Base-by-base conservation (phyloP, 2,888 invertebrate species). In the Pseudoips prasinana region DNA sequence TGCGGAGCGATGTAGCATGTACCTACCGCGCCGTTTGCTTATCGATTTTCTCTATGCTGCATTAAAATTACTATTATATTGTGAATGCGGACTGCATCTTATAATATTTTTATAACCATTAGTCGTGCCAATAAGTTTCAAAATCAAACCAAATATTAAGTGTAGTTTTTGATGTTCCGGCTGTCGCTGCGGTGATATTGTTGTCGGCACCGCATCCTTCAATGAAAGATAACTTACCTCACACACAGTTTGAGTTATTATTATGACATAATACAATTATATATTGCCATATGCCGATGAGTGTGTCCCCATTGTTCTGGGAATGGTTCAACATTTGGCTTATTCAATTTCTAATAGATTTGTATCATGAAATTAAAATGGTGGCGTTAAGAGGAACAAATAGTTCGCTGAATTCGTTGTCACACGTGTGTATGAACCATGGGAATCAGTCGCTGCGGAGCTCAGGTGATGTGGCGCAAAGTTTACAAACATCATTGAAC, bases 21-120 rank as follows among this genome's bases (percentile, higher is more conserved):
- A 76, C n/a, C n/a, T n/a, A n/a, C 71, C 78, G 77, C 77, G 78
- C 73, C 69, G 81, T 79, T 80, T 78, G 77, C 78, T 81, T 87
- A 87, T 87, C 84, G 87, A 87, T 87, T 87, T 86, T 87, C 83
- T 78, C 77, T 73, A 77, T 82, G 80, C 87, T 81, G 87, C 84
- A 86, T 83, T 81, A 82, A 79, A 79, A 77, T 74, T 78, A 75
- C 71, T 72, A 75, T 77, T 68, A 73, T 77, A 78, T 73, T 67
- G 80, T 80, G 81, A 76, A 73, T 79, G 75, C 73, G 79, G 76
- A 67, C 64, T 72, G 73, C 73, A 74, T 36, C 25, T 34, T 33
- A 39, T 44, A 74, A 73, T 64, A 69, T 65, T 68, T 60, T 58
- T 68, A 26, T 55, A 65, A 71, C 62, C 56, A 78, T 79, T 77